Base-by-base conservation (phyloP, 1,140 invertebrate species). In the Andricus grossulariae region DNA sequence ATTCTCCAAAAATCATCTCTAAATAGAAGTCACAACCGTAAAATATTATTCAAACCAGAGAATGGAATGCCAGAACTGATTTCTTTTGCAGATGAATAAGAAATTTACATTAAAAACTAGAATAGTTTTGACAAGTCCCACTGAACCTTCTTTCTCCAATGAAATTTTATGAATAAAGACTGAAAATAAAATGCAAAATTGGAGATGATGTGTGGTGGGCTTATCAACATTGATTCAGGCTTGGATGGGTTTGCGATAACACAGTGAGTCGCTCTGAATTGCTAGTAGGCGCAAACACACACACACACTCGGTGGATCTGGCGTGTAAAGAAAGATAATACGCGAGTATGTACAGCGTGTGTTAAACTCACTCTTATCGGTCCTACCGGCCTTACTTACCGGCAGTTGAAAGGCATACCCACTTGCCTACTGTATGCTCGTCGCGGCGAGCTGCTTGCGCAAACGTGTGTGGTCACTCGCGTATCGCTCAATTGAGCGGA, bases 401-500 rank as follows among this genome's bases (percentile, higher is more conserved):
- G 76, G 80, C 82, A 73, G 77, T 76, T 45, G 78, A 76, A 80
- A 72, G 80, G 77, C 82, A 81, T 78, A 78, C 78, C 78, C 75
- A 78, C 82, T 39, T 79, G 78, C 78, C 80, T 81, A 81, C 78
- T 80, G 76, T 74, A 80, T 49, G 74, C 66, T 49, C 50, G 39
- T 73, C 78, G 52, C 78, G 83, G 77, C 80, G 78, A 73, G 45
- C 50, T 70, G 49, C 50, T 75, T 52, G 76, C 74, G 80, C 80
- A 79, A 84, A 86, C 82, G 88, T 89, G 86, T 88, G 87, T 89
- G 88, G 87, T 85, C 88, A 82, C 73, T 80, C 78, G 74, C 84
- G 82, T 88, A 89, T 89, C 87, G 88, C 85, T 89, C 88, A 89
- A 89, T 89, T 89, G 88, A 89, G 82, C 82, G 82, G 86, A 83